Base-by-base conservation (phyloP, 2,888 invertebrate species). In the Rhamphomyia laevipes region DNA sequence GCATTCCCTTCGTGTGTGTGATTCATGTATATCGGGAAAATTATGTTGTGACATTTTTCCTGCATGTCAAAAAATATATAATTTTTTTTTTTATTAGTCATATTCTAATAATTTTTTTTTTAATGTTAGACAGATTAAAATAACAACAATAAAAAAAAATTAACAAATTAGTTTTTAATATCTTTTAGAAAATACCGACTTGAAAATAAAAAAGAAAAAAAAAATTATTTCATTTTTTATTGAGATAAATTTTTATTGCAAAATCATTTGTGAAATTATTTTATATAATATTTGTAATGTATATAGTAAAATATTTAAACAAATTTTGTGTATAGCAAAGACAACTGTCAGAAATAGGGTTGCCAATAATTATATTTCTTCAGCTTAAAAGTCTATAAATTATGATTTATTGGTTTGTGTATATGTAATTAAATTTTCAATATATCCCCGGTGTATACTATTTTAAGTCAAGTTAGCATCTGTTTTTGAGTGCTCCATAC, bases 31-130 rank as follows among this genome's bases (percentile, higher is more conserved):
- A 55, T 55, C 55, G 55, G 51, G 56, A 53, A 58, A 57, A 58
- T 57, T 58, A 57, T 58, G 58, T 57, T 58, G 58, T 58, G 58
- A 58, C 57, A 58, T 58, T 57, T 55, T 53, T 57, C 58, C 57
- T 56, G 58, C 58, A 58, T 58, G 58, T 58, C 55, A 57, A 55
- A 57, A 57, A 57, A 57, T 57, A 57, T 57, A 57, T 57, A 58
- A 55, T 58, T 57, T 57, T 21, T 27, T 27, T 27, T 27, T 27
- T 27, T 27, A 27, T 27, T 27, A 27, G 23, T 27, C 23, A 27
- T 27, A 27, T 6, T 27, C 23, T 27, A 27, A 27, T 27, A 27
- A n/a, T n/a, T n/a, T n/a, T n/a, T 42, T 17, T 42, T 42, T 42
- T 41, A 21, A 18, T n/a, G n/a, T 35, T n/a, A n/a, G 35, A 35